These are phyloP conservation scores for Aspidiotus rigidus DNA, from an alignment of 2,888 invertebrate species.

Conservation along the genomic window DNA sequence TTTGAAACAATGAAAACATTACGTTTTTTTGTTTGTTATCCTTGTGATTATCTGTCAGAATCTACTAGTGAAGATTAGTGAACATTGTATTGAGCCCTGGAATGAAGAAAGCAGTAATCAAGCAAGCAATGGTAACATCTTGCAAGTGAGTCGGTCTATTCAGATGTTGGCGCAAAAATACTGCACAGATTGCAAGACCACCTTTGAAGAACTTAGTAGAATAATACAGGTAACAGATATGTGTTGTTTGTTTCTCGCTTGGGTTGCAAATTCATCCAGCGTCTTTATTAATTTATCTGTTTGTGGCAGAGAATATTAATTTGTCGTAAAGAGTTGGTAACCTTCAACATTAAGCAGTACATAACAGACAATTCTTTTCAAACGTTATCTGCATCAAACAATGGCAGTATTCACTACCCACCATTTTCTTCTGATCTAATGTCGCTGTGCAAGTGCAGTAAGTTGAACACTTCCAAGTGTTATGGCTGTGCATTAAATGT, in stretches of 20 bases:
- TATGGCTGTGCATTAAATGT: constrained; percentile 84
- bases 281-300: background rate
- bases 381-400: constrained; percentile 36
- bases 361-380: constrained; percentile 43
- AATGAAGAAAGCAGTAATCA: constrained; percentile 20
- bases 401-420: constrained; percentile 33
- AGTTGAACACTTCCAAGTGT: constrained; percentile 48
- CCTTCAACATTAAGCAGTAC: constrained; percentile 77
- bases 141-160: constrained; percentile 74
- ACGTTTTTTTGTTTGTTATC: too few species aligned
- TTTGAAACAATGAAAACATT: background rate
- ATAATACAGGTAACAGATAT: constrained; percentile 46
- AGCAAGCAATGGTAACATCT: constrained; percentile 37
- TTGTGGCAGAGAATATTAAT: constrained; percentile 71
- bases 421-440: constrained; percentile 14
- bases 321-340: constrained; percentile 79
- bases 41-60: constrained; percentile 40
- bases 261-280: background rate
- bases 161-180: constrained; percentile 91
- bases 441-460: constrained; percentile 34
- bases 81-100: constrained; percentile 65
- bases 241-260: background rate
- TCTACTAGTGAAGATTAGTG: constrained; percentile 74
- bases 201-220: constrained; percentile 82
- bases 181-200: constrained; percentile 85